A percentile compares a stretch with the other conserved stretches of the same genome.
Evolutionary conservation across 2,113 vertebrate genomes (phyloP).

Genomic region (Ctenomys sociabilis): DNA sequence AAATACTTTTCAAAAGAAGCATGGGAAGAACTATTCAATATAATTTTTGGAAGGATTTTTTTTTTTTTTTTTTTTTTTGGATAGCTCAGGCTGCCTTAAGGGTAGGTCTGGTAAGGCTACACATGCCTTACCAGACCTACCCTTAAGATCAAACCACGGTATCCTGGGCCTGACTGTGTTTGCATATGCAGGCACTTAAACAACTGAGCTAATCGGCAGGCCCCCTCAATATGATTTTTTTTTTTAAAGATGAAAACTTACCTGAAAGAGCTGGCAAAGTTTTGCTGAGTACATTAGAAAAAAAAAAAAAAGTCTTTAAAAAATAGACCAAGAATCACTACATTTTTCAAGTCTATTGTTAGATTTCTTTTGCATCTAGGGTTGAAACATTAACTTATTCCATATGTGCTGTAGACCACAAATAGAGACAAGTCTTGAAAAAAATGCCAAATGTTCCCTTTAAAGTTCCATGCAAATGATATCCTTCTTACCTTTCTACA

Average conservation of each 20-base stretch:
- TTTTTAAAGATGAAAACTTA: slow-evolving; percentile 47
- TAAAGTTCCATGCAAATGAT: slow-evolving; percentile 61
- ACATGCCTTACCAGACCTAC: no score
- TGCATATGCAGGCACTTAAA: no score
- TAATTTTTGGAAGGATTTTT: background rate
- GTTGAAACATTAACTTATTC: slow-evolving; percentile 73
- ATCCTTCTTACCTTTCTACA: slow-evolving; percentile 92
- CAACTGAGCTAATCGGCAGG: no score
- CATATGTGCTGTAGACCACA: slow-evolving; percentile 49
- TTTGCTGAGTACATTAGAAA: background rate
- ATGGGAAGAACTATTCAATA: background rate
- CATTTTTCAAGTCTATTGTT: slow-evolving; percentile 71
- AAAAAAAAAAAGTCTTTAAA: slow-evolving; percentile 55
- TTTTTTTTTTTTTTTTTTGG: no score
- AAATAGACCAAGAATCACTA: slow-evolving; percentile 58
- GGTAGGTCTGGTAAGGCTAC: no score
- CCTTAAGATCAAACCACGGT: no score
- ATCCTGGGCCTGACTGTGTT: no score
- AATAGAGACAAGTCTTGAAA: slow-evolving; percentile 73
- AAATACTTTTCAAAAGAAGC: slow-evolving; percentile 45
- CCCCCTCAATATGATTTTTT: no score
- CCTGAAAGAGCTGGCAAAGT: slow-evolving; percentile 59
- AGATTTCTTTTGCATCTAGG: slow-evolving; percentile 56
- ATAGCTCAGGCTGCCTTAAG: no score
- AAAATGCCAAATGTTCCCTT: slow-evolving; percentile 71